A percentile compares a stretch with the other conserved stretches of the same genome.
These are phyloP conservation scores for Mythimna ferrago DNA, from an alignment of 2,888 invertebrate genomes.

Conservation along the genomic window DNA sequence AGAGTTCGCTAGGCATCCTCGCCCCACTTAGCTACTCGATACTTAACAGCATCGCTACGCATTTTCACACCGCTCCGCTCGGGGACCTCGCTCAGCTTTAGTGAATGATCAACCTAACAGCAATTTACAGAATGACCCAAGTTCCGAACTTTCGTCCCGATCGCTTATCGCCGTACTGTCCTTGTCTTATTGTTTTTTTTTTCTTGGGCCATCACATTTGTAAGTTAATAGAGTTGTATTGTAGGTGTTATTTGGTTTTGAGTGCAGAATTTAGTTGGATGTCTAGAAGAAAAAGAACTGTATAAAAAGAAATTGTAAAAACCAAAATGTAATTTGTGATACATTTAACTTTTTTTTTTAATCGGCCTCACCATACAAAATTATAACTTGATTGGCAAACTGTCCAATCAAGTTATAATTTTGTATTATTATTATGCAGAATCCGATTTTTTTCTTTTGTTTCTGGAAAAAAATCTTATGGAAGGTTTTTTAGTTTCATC, in stretches of 20 bases:
- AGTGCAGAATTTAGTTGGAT: not conserved
- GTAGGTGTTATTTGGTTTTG: not conserved
- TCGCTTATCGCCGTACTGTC: conserved; percentile 52
- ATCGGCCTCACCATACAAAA: too few relatives aligned
- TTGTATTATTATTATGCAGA: too few relatives aligned
- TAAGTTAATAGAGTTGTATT: conserved; percentile 24
- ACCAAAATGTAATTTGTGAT: too few relatives aligned
- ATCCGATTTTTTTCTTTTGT: too few relatives aligned
- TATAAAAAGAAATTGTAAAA: too few relatives aligned
- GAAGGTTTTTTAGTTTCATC: too few relatives aligned
- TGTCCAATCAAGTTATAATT: too few relatives aligned
- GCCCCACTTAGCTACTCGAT: not conserved
- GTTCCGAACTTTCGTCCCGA: conserved; percentile 39
- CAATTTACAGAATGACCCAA: conserved; percentile 51
- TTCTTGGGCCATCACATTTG: conserved; percentile 22
- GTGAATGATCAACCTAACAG: conserved; percentile 5
- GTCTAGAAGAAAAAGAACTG: not conserved
- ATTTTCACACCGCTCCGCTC: not conserved
- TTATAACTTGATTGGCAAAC: too few relatives aligned
- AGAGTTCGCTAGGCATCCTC: too few relatives aligned
- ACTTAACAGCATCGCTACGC: not conserved
- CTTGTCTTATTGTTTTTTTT: conserved; percentile 49
- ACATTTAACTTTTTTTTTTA: too few relatives aligned
- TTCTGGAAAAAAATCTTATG: too few relatives aligned
- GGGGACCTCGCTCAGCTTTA: not conserved